phyloP scores from a whole-genome alignment of 2,113 vertebrate genomes.

The Nothoprocta pentlandii region DNA sequence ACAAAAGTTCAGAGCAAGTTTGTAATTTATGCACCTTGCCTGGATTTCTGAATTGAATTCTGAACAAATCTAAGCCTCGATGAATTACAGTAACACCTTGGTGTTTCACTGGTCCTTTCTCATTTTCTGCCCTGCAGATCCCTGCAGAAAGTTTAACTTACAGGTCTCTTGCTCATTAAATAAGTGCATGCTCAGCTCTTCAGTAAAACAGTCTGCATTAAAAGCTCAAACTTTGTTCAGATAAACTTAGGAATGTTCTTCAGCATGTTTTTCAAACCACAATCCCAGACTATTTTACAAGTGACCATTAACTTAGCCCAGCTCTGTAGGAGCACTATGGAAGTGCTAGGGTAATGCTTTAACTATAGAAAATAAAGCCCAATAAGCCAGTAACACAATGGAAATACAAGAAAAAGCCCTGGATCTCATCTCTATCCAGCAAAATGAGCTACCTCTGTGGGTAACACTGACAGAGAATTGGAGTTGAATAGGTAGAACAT shows the following conservation, averaged over 20 bases:
- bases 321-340: fast-evolving
- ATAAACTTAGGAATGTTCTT: fast-evolving
- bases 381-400: not conserved
- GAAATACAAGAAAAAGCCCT: not conserved
- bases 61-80: not conserved
- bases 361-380: not conserved
- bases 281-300: not conserved
- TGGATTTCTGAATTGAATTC: not conserved
- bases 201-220: not conserved
- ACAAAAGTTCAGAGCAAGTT: not conserved
- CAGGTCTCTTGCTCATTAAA: not conserved
- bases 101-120: not conserved
- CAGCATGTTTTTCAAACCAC: not conserved
- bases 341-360: fast-evolving
- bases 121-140: not conserved
- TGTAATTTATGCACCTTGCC: not conserved
- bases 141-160: not conserved
- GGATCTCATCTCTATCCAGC: no score
- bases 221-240: not conserved
- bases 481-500: not conserved
- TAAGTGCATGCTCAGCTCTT: not conserved
- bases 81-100: not conserved
- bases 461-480: not conserved
- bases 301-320: fast-evolving
- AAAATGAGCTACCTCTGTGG: not conserved